These are phyloP conservation scores for Erebia palarica DNA, from an alignment of 2,888 invertebrate species.

Conservation along the genomic window DNA sequence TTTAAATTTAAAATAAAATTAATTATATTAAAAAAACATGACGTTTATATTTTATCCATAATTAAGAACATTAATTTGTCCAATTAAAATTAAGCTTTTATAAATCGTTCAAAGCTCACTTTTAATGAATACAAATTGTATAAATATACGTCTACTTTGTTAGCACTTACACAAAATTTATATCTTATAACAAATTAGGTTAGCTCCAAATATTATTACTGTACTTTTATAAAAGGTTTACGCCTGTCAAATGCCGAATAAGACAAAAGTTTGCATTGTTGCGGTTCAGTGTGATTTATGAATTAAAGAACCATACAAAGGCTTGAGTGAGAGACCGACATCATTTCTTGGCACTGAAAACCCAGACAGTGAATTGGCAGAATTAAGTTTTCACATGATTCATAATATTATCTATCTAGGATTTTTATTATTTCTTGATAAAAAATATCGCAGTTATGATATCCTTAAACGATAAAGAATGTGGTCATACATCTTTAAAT, in stretches of 20 bases:
- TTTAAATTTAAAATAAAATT: background rate
- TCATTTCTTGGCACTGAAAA: conserved; percentile 34
- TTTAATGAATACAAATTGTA: conserved; percentile 1
- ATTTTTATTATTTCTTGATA: no score
- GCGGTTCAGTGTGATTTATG: conserved; percentile 31
- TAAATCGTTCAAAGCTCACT: conserved; percentile 10
- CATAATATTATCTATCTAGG: background rate
- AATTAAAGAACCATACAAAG: conserved; percentile 31
- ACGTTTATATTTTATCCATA: conserved; percentile 6
- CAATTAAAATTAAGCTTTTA: conserved; percentile 22
- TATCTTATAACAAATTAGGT: conserved; percentile 13
- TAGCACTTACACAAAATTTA: conserved; percentile 10
- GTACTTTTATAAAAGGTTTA: conserved; percentile 1
- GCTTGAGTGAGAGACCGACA: conserved; percentile 26
- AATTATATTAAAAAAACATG: background rate
- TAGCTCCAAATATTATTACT: conserved; percentile 14
- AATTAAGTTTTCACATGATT: conserved; percentile 16
- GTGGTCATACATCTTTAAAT: conserved; percentile 33
- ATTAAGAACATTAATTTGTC: conserved; percentile 26
- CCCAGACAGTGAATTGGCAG: conserved; percentile 28
- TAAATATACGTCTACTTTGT: conserved; percentile 9
- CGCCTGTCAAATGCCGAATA: conserved; percentile 17
- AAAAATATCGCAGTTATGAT: background rate
- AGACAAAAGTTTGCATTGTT: conserved; percentile 30
- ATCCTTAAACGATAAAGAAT: conserved; percentile 33